Conservation (phyloP, 2,797 vertebrate species). For the Varecia variegata region DNA sequence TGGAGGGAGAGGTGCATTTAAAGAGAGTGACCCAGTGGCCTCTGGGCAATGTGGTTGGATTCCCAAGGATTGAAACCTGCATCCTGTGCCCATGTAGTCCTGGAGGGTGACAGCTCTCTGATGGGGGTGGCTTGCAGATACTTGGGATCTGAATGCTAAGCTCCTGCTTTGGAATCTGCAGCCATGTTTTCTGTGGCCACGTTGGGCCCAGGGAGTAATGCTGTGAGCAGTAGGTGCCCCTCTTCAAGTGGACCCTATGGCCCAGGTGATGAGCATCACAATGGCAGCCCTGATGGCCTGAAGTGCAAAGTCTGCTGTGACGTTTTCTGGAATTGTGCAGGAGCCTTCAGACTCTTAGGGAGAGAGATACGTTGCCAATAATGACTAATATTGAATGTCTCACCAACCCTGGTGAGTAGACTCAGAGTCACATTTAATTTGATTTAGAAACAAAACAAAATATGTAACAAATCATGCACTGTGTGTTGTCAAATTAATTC, state of each 20-base stretch:
- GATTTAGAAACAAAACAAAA: constrained; percentile 4
- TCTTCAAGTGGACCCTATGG: background rate
- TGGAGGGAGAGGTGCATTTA: background rate
- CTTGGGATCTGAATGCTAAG: background rate
- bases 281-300: background rate
- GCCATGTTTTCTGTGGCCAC: background rate
- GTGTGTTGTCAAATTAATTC: background rate
- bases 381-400: background rate
- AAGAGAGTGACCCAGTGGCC: background rate
- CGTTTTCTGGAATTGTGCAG: background rate
- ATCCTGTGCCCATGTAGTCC: background rate
- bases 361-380: background rate
- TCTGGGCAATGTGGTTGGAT: background rate
- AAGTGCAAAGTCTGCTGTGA: background rate
- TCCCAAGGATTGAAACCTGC: background rate
- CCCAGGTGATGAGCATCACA: background rate
- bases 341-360: background rate
- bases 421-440: background rate
- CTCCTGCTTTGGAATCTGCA: background rate
- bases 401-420: background rate
- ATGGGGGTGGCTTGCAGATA: background rate
- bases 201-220: background rate
- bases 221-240: background rate
- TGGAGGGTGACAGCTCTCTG: background rate
- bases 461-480: background rate